These are phyloP conservation scores for Fringilla coelebs DNA, from an alignment of 2,797 vertebrate species.

Conservation along the genomic window DNA sequence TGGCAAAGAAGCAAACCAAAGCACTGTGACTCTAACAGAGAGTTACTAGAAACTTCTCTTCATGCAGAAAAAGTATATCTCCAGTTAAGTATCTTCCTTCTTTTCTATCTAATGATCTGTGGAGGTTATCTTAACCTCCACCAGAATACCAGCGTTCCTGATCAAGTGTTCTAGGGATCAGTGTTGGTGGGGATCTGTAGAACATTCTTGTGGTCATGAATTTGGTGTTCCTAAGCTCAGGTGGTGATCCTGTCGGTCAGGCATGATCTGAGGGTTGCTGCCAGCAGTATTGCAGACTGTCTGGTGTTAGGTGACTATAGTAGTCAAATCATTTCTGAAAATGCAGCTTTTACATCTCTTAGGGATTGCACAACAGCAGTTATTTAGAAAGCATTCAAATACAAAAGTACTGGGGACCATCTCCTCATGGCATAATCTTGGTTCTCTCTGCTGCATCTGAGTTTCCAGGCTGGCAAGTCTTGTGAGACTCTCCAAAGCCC, in stretches of 20 bases:
- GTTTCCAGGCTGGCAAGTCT: not conserved
- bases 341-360: not conserved
- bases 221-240: not conserved
- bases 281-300: not conserved
- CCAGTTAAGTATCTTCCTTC: not conserved
- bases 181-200: not conserved
- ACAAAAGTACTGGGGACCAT: not conserved
- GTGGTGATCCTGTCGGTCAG: not conserved
- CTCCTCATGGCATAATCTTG: not conserved
- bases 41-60: slow-evolving; percentile 40
- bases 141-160: not conserved
- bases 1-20: slow-evolving; percentile 39
- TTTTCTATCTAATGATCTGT: not conserved
- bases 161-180: not conserved
- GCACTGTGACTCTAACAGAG: not conserved
- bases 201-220: not conserved
- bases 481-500: not conserved
- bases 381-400: not conserved
- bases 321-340: not conserved
- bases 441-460: not conserved
- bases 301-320: not conserved
- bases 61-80: not conserved
- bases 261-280: rapidly evolving
- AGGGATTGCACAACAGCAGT: not conserved
- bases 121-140: not conserved